Evolutionary conservation across 2,113 vertebrate genomes (phyloP).

Genomic region (Tyrannus savana): DNA sequence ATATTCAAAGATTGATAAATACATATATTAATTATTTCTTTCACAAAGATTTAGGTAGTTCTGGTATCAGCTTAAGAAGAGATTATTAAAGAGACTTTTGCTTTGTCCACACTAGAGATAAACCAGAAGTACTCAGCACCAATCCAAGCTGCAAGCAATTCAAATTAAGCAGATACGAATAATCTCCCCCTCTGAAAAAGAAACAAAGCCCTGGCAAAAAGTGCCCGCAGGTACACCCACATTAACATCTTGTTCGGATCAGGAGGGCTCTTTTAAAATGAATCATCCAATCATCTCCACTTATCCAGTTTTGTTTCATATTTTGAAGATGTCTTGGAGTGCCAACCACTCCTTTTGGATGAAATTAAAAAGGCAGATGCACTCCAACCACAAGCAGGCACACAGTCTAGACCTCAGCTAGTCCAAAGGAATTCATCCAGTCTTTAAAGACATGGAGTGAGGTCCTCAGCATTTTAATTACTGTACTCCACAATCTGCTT

Average conservation of each 20-base stretch:
- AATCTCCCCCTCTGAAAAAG: neutral
- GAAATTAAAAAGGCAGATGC: conserved; percentile 44
- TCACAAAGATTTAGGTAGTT: neutral
- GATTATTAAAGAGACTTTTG: neutral
- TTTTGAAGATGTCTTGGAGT: conserved; percentile 4
- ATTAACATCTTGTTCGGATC: conserved; percentile 31
- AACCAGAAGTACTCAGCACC: neutral
- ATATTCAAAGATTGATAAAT: neutral
- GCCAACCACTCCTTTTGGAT: conserved; percentile 51
- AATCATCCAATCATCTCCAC: conserved; percentile 21
- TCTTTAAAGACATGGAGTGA: neutral
- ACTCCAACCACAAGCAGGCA: conserved; percentile 49
- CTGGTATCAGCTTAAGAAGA: neutral
- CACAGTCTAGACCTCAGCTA: conserved; percentile 43
- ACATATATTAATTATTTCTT: neutral
- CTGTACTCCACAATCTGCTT: neutral
- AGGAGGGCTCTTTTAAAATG: conserved; percentile 37
- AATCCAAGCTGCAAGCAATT: conserved; percentile 9
- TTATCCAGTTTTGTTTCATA: conserved; percentile 7
- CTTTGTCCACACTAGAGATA: neutral
- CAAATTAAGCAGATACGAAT: neutral
- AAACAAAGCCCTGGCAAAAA: conserved; percentile 18
- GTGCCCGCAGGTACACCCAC: neutral
- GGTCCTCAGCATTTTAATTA: conserved; percentile 19
- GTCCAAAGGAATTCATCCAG: conserved; percentile 26